A percentile compares a stretch with the other conserved stretches of the same genome.
Conservation (phyloP, 2,113 vertebrate species). For the Dasyurus viverrinus region DNA sequence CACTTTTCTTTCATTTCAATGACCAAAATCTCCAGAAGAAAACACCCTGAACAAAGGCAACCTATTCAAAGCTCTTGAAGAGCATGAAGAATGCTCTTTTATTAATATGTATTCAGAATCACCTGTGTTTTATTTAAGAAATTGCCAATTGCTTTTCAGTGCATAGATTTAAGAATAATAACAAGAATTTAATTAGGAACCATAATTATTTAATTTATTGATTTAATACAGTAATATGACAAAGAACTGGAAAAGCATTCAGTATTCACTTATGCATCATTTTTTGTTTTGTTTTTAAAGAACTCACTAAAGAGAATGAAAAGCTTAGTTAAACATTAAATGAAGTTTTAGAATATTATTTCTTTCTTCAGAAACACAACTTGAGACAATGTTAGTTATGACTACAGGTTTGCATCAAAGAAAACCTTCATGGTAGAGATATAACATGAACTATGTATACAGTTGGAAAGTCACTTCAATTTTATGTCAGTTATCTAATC, state of each 20-base stretch:
- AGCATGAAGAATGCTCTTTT: conserved; percentile 16
- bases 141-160: neutral
- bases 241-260: neutral
- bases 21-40: conserved; percentile 65
- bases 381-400: neutral
- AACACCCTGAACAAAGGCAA: conserved; percentile 62
- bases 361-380: neutral
- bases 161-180: neutral
- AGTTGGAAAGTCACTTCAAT: neutral
- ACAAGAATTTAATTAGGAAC: neutral
- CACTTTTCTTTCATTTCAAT: conserved; percentile 73
- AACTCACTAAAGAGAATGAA: neutral
- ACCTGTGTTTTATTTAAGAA: neutral
- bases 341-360: neutral
- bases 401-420: neutral
- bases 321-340: neutral
- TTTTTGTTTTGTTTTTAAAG: neutral
- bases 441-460: neutral
- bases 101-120: conserved; percentile 27
- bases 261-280: neutral
- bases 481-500: neutral
- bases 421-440: neutral
- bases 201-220: neutral
- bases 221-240: neutral
- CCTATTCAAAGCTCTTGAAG: conserved; percentile 49